Evolutionary conservation across 2,797 vertebrate genomes (phyloP).

Genomic region (Ara ararauna): DNA sequence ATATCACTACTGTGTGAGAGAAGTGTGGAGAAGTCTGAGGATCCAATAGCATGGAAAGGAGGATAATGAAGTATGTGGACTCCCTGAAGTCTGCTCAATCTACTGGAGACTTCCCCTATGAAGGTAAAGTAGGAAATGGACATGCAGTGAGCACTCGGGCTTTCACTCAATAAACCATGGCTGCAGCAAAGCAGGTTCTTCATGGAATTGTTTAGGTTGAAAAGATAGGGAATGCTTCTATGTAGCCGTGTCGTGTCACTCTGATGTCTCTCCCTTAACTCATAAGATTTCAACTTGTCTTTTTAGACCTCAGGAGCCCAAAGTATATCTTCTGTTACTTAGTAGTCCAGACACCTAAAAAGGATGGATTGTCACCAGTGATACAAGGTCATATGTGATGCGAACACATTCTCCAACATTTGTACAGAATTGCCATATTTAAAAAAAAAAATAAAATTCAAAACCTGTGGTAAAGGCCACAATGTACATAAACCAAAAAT

Average conservation of each 20-base stretch:
- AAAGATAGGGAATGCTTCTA: background rate
- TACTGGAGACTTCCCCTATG: background rate
- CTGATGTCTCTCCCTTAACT: background rate
- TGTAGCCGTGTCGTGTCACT: accelerated
- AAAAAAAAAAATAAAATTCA: background rate
- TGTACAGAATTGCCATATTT: background rate
- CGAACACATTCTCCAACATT: background rate
- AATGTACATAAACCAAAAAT: background rate
- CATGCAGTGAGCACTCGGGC: background rate
- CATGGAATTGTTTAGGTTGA: background rate
- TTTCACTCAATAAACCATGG: background rate
- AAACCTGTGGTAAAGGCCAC: background rate
- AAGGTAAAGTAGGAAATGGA: background rate
- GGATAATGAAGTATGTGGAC: background rate
- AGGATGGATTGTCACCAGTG: background rate
- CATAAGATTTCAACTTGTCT: background rate
- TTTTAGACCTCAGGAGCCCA: background rate
- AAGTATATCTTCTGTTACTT: background rate
- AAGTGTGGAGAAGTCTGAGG: background rate
- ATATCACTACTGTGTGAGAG: background rate
- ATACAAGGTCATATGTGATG: background rate
- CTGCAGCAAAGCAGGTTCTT: background rate
- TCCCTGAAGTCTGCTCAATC: background rate
- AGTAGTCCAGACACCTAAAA: background rate
- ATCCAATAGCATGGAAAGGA: background rate